A percentile compares a stretch with the other conserved stretches of the same genome.
Evolutionary conservation across 2,888 invertebrate genomes (phyloP).

Genomic region (Mylabris sibirica): DNA sequence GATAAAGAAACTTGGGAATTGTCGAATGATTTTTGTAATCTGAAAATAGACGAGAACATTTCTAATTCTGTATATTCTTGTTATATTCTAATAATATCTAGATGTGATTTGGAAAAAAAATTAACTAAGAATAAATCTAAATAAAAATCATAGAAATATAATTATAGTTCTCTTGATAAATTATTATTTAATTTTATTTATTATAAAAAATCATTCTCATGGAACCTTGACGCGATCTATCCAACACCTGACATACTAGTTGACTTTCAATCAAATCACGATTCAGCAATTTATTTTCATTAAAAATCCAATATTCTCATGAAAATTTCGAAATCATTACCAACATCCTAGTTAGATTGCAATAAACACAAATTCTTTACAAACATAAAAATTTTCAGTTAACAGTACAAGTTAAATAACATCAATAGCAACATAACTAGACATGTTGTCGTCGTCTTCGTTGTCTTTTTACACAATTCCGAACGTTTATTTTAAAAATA

Average conservation of each 20-base stretch:
- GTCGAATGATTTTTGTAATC: neutral
- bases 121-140: neutral
- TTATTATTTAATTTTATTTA: neutral
- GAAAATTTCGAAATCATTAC: slow-evolving; percentile 11
- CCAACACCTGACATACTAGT: slow-evolving; percentile 12
- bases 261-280: slow-evolving; percentile 14
- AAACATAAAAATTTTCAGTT: slow-evolving; percentile 22
- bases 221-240: slow-evolving; percentile 11
- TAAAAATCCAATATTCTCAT: slow-evolving; percentile 16
- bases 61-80: neutral
- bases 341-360: slow-evolving; percentile 14
- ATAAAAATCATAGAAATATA: neutral
- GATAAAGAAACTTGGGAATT: too few species aligned
- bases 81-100: neutral
- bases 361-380: slow-evolving; percentile 18
- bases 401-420: neutral
- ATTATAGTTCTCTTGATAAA: neutral
- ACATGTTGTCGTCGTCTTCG: slow-evolving; percentile 30
- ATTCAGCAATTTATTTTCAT: neutral
- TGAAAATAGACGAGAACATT: neutral
- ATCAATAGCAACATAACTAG: slow-evolving; percentile 19
- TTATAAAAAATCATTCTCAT: neutral
- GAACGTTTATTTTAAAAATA: slow-evolving; percentile 13
- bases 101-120: neutral
- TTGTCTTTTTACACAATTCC: slow-evolving; percentile 24